Evolutionary conservation across 1,140 invertebrate species (phyloP).

Genomic region (Hesperophylax magnus): DNA sequence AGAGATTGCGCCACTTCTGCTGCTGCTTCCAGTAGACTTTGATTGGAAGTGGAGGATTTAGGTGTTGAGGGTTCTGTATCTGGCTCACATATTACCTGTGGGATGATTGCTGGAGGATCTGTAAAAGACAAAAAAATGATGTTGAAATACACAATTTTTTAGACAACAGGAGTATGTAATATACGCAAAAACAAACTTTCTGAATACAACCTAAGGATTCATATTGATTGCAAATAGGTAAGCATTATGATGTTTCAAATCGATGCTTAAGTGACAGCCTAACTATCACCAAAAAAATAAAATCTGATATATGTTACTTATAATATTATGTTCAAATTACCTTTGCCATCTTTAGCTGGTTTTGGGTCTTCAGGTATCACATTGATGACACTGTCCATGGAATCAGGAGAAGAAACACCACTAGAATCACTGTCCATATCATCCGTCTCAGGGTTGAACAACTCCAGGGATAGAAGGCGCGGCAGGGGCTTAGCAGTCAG

Average conservation of each 20-base stretch:
- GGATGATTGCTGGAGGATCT: constrained; percentile 46
- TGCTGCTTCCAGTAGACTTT: constrained; percentile 74
- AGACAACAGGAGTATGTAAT: no score
- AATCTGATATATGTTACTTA: background rate
- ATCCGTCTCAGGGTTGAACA: constrained; percentile 92
- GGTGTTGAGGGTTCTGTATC: constrained; percentile 44
- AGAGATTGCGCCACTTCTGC: constrained; percentile 77
- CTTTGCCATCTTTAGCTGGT: constrained; percentile 65
- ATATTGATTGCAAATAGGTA: background rate
- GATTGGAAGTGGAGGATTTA: constrained; percentile 60
- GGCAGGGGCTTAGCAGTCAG: constrained; percentile 74
- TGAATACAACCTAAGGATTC: no score
- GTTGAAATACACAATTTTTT: background rate
- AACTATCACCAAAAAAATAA: no score
- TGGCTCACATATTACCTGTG: constrained; percentile 51
- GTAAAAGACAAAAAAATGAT: constrained; percentile 32
- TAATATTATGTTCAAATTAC: constrained; percentile 55
- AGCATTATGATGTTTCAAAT: background rate
- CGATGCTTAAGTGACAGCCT: no score
- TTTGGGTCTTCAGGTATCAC: constrained; percentile 66
- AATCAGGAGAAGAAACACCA: constrained; percentile 88
- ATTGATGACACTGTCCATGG: constrained; percentile 87
- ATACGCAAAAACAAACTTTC: no score
- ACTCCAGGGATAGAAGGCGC: constrained; percentile 82
- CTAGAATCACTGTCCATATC: constrained; percentile 92